A percentile compares a stretch with the other conserved stretches of the same genome.
phyloP scores from a whole-genome alignment of 2,113 vertebrate genomes.

The Turnix velox region DNA sequence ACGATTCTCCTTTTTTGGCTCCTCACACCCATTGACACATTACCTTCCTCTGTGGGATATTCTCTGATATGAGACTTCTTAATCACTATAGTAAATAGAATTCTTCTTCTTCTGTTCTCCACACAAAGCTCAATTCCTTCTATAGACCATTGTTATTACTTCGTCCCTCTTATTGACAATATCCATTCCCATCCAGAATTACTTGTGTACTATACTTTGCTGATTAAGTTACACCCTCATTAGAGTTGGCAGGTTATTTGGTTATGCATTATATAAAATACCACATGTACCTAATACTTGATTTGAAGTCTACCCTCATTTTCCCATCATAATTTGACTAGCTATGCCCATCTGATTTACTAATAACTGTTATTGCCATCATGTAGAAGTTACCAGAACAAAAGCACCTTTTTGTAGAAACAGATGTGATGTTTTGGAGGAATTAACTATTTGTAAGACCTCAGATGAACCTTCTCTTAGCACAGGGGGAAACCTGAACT shows the following conservation, averaged over 20 bases:
- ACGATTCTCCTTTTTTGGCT: background rate
- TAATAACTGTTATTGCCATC: background rate
- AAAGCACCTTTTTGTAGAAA: constrained; percentile 6
- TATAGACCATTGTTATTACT: background rate
- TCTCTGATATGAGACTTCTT: background rate
- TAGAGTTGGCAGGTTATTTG: background rate
- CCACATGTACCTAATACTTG: background rate
- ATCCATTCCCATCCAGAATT: background rate
- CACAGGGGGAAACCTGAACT: constrained; percentile 36
- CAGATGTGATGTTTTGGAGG: background rate
- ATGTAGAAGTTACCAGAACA: background rate
- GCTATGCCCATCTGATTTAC: background rate
- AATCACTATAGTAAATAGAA: background rate
- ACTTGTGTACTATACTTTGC: background rate
- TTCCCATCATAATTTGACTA: background rate
- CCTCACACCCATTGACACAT: background rate
- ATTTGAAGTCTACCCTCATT: background rate
- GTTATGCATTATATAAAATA: background rate
- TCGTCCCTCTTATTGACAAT: background rate
- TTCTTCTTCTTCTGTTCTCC: background rate
- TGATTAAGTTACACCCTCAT: constrained; percentile 14
- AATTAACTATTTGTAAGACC: constrained; percentile 44
- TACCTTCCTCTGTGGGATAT: background rate
- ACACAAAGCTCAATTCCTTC: background rate
- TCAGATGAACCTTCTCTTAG: constrained; percentile 53